Conservation (phyloP, 2,797 vertebrate genomes). For the Acomys russatus region DNA sequence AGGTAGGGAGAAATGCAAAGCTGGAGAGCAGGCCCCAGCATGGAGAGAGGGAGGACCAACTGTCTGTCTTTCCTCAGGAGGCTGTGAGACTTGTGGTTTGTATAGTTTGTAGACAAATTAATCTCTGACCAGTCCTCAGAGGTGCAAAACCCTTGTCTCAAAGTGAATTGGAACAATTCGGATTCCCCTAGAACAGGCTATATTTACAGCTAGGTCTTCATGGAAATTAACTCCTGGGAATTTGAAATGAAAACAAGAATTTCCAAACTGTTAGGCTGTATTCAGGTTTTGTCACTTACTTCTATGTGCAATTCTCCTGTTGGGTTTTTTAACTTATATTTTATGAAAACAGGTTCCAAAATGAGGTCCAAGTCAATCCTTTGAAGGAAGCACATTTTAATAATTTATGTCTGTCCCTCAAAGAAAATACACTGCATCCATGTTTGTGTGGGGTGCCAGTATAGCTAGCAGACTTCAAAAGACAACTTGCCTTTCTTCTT, state of each 20-base stretch:
- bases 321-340: not conserved
- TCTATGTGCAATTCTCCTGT: not conserved
- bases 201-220: not conserved
- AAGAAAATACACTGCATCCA: not conserved
- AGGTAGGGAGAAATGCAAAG: not conserved
- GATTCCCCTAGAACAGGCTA: not conserved
- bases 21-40: not conserved
- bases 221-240: not conserved
- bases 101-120: not conserved
- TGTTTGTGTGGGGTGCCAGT: fast-evolving
- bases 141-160: not conserved
- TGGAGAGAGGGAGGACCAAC: fast-evolving
- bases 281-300: no score
- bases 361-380: not conserved
- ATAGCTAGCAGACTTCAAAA: fast-evolving
- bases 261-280: not conserved
- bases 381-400: not conserved
- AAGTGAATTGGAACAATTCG: not conserved
- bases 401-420: not conserved
- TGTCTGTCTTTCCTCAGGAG: not conserved
- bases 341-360: not conserved
- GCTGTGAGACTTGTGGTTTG: not conserved
- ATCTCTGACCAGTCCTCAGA: not conserved
- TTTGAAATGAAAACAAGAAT: not conserved
- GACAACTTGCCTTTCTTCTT: not conserved